A percentile compares a stretch with the other conserved stretches of the same genome.
These are phyloP conservation scores for Drosophila pseudoananassae DNA, from an alignment of 1,140 invertebrate species.

Conservation along the genomic window DNA sequence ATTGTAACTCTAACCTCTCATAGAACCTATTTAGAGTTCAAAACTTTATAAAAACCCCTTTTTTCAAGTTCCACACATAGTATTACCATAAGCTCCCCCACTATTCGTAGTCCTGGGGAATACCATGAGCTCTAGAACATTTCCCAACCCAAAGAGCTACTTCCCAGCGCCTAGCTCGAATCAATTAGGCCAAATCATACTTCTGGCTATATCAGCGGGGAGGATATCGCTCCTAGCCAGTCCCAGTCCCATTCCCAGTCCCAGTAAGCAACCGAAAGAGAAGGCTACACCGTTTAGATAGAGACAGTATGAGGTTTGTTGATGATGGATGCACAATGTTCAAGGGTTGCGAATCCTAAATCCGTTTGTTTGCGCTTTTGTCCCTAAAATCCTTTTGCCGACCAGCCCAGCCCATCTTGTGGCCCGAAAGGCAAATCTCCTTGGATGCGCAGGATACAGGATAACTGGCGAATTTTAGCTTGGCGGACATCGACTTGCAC, in stretches of 20 bases:
- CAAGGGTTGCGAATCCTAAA: constrained; percentile 74
- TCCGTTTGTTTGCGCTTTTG: constrained; percentile 76
- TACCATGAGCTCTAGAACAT: neutral
- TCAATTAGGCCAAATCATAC: constrained; percentile 31
- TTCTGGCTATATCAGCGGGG: constrained; percentile 23
- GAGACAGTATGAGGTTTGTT: constrained; percentile 9
- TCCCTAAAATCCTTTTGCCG: constrained; percentile 67
- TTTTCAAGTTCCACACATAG: no score
- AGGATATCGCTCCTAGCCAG: neutral
- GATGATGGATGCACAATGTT: constrained; percentile 37
- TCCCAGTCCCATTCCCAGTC: neutral
- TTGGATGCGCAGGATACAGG: constrained; percentile 1
- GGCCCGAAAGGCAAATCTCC: neutral
- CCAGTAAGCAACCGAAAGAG: neutral
- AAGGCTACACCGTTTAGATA: neutral
- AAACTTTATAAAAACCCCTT: neutral
- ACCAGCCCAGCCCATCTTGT: constrained; percentile 32
- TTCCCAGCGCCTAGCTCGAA: neutral
- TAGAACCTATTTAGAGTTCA: no score
- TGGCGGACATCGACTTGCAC: constrained; percentile 42
- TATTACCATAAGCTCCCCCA: no score
- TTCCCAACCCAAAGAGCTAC: neutral
- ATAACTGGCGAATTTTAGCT: constrained; percentile 46
- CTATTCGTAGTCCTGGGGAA: neutral
- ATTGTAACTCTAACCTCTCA: no score